Conservation (phyloP, 92 coral and sea anemone genomes). For the Paragorgia papillata region DNA sequence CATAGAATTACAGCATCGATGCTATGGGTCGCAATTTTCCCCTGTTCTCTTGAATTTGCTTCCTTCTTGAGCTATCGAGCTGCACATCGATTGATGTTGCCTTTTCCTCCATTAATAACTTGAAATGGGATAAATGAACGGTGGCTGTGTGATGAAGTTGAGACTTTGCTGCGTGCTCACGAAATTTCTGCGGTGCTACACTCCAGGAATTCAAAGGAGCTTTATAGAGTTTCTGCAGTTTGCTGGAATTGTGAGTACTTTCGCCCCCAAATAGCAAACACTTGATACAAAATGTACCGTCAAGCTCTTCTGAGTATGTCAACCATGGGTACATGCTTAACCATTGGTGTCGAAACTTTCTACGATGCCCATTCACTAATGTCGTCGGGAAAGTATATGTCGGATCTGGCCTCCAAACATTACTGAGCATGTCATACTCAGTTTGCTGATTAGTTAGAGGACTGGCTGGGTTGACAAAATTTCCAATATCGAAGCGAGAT, state of each 20-base stretch:
- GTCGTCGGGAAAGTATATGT: conserved; percentile 1
- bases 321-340: conserved; percentile 48
- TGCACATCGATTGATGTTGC: too few relatives aligned
- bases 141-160: too few relatives aligned
- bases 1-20: too few relatives aligned
- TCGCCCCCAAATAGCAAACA: conserved; percentile 51
- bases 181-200: too few relatives aligned
- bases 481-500: conserved; percentile 19
- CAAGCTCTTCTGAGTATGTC: conserved; percentile 25
- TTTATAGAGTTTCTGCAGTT: conserved; percentile 28
- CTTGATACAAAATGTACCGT: conserved; percentile 46
- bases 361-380: background rate
- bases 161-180: too few relatives aligned
- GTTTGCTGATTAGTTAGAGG: conserved; percentile 33
- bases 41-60: too few relatives aligned
- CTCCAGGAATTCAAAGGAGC: conserved; percentile 2
- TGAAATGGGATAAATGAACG: too few relatives aligned
- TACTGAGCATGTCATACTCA: conserved; percentile 38
- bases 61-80: too few relatives aligned
- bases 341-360: conserved; percentile 21
- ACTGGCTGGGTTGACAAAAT: conserved; percentile 16
- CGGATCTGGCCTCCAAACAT: conserved; percentile 38
- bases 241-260: conserved; percentile 42
- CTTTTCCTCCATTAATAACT: too few relatives aligned
- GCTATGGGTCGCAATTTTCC: too few relatives aligned